Percentiles rank a stretch among this genome's conserved stretches.
phyloP scores from a whole-genome alignment of 2,888 invertebrate species.

The Carabus problematicus region DNA sequence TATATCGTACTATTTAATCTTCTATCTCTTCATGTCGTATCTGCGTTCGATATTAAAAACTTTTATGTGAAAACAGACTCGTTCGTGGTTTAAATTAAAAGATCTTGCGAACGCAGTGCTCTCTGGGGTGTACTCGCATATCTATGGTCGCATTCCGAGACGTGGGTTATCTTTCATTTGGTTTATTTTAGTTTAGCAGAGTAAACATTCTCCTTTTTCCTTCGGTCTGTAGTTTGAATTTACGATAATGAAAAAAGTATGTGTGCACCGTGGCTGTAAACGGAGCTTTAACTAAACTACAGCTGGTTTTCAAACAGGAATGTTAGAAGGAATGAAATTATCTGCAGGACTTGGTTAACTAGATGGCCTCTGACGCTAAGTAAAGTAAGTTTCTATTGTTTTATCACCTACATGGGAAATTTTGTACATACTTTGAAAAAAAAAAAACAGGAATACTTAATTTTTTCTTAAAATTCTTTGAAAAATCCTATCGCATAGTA shows the following conservation, averaged over 20 bases:
- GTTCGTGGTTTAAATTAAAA: slow-evolving; percentile 33
- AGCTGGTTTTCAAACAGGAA: too few relatives aligned
- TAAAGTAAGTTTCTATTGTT: too few relatives aligned
- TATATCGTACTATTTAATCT: too few relatives aligned
- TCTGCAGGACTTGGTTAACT: too few relatives aligned
- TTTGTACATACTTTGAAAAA: too few relatives aligned
- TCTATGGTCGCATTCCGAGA: slow-evolving; percentile 11
- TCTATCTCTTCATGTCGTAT: neutral
- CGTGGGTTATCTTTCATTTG: slow-evolving; percentile 5
- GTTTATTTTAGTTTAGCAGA: slow-evolving; percentile 6
- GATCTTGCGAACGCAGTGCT: slow-evolving; percentile 1
- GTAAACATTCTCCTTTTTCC: slow-evolving; percentile 10
- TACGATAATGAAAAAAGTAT: slow-evolving; percentile 23
- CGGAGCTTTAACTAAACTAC: slow-evolving; percentile 18
- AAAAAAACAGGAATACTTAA: too few relatives aligned
- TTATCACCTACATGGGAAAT: too few relatives aligned
- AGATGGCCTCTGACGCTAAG: too few relatives aligned
- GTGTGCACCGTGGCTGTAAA: slow-evolving; percentile 15
- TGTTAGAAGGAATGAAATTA: too few relatives aligned
- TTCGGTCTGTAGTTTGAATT: slow-evolving; percentile 30
- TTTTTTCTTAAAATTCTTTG: too few relatives aligned
- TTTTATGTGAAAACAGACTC: slow-evolving; percentile 23
- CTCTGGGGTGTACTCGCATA: slow-evolving; percentile 21
- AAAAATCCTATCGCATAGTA: too few relatives aligned
- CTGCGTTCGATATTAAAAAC: slow-evolving; percentile 21